Conservation (phyloP, 2,797 vertebrate species). For the Acrocephalus scirpaceus region DNA sequence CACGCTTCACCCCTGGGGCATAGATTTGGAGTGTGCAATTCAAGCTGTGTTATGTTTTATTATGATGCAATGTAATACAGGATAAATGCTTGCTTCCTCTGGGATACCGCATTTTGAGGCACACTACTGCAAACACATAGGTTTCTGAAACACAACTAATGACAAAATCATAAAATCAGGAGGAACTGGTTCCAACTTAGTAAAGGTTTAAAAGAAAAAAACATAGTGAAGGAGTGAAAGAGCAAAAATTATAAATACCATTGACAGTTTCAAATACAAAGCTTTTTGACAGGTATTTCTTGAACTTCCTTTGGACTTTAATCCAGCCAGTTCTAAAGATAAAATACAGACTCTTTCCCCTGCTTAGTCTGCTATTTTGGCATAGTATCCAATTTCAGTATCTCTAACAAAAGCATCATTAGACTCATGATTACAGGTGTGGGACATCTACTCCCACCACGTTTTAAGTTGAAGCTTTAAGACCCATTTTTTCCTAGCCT, state of each 20-base stretch:
- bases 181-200: neutral
- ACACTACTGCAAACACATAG: neutral
- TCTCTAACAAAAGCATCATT: slow-evolving; percentile 19
- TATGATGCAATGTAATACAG: neutral
- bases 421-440: neutral
- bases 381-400: neutral
- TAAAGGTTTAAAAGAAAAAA: neutral
- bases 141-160: neutral
- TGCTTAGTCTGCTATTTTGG: neutral
- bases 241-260: neutral
- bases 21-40: neutral
- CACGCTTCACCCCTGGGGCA: neutral
- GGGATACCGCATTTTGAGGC: neutral
- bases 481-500: slow-evolving; percentile 3
- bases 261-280: neutral
- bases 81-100: neutral
- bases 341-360: neutral
- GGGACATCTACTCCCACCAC: slow-evolving; percentile 24
- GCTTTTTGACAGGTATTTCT: neutral
- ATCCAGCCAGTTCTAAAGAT: neutral
- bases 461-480: slow-evolving; percentile 5
- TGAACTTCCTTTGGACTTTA: neutral
- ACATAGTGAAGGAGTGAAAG: neutral
- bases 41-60: neutral
- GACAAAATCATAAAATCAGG: neutral